Evolutionary conservation across 2,888 invertebrate species (phyloP).

Genomic region (Incurvaria masculella): DNA sequence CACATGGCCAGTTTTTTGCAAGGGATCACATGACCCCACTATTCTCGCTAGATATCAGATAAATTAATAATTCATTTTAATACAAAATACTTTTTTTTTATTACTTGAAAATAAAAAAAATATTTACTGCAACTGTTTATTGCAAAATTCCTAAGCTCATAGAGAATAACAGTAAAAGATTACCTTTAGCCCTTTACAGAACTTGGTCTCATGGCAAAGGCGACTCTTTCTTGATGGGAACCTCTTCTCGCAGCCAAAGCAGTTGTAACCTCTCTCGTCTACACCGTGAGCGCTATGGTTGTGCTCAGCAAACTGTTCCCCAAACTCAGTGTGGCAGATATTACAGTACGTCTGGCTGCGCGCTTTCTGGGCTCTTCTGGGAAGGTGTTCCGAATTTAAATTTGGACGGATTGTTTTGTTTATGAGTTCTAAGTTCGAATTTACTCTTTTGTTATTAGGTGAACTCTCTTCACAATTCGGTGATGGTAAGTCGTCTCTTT

Average conservation of each 20-base stretch:
- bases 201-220: conserved; percentile 31
- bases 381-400: not conserved
- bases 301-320: conserved; percentile 24
- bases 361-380: not conserved
- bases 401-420: conserved; percentile 21
- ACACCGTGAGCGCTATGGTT: conserved; percentile 32
- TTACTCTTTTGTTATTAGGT: conserved; percentile 11
- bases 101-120: too few relatives aligned
- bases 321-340: conserved; percentile 29
- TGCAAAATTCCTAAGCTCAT: too few relatives aligned
- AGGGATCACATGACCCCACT: too few relatives aligned
- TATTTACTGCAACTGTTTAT: too few relatives aligned
- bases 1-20: too few relatives aligned
- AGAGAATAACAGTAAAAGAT: too few relatives aligned
- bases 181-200: conserved; percentile 32
- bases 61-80: too few relatives aligned
- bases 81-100: too few relatives aligned
- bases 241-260: conserved; percentile 39
- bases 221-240: conserved; percentile 31
- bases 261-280: conserved; percentile 29
- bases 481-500: too few relatives aligned
- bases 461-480: too few relatives aligned
- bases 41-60: too few relatives aligned
- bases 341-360: conserved; percentile 27
- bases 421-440: conserved; percentile 21